phyloP scores from a whole-genome alignment of 2,888 invertebrate species.

The Brachyptera putata region DNA sequence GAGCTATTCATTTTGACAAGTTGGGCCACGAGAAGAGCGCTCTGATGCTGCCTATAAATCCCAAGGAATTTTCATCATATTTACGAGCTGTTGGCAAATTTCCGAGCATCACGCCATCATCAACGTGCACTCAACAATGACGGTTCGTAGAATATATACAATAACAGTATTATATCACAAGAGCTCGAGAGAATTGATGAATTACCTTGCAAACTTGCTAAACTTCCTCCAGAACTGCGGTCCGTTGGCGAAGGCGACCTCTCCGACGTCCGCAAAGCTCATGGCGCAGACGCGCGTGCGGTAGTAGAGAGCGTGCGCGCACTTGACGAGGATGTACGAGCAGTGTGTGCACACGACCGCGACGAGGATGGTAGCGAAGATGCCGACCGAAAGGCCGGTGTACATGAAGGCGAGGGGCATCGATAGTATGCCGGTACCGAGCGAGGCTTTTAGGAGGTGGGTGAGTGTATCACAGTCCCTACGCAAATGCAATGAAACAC shows the following conservation, averaged over 20 bases:
- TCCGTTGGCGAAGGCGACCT: constrained; percentile 72
- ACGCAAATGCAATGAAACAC: constrained; percentile 36
- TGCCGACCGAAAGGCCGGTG: constrained; percentile 80
- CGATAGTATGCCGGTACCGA: constrained; percentile 93
- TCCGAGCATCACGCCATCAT: too few species aligned
- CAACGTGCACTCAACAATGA: too few species aligned
- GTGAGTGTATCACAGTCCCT: constrained; percentile 89
- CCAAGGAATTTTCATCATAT: too few species aligned
- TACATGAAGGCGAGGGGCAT: constrained; percentile 90
- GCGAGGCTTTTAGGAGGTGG: constrained; percentile 90
- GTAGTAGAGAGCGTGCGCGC: constrained; percentile 74
- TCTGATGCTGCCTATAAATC: too few species aligned
- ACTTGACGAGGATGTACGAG: constrained; percentile 84
- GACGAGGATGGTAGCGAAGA: constrained; percentile 77
- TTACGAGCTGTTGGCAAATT: too few species aligned
- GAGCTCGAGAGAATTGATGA: too few species aligned
- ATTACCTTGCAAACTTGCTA: constrained; percentile 61
- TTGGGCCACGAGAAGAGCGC: too few species aligned
- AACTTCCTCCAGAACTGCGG: constrained; percentile 63
- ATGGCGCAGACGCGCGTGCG: constrained; percentile 66
- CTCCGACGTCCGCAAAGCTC: constrained; percentile 84
- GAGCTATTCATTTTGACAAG: too few species aligned
- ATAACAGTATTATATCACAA: too few species aligned
- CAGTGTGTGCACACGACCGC: constrained; percentile 92
- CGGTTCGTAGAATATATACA: too few species aligned